Evolutionary conservation across 2,797 vertebrate species (phyloP).

Genomic region (Anableps anableps): DNA sequence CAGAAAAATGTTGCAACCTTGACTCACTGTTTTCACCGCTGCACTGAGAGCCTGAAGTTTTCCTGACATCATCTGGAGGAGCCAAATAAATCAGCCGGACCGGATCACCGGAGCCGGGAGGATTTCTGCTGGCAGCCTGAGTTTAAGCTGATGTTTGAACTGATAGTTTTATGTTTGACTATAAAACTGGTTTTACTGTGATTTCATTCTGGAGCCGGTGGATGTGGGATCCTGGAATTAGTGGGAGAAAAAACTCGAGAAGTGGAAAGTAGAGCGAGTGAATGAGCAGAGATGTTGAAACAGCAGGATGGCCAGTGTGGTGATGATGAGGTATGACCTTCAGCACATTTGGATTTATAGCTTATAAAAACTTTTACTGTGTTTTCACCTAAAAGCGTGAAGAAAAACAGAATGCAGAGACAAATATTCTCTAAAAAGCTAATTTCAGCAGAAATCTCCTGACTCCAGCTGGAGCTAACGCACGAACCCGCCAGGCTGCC

Average conservation of each 20-base stretch:
- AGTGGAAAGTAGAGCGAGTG: neutral
- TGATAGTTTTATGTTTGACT: neutral
- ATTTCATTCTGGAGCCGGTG: neutral
- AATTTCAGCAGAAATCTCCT: no score
- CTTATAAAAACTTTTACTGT: no score
- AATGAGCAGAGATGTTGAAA: neutral
- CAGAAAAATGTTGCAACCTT: neutral
- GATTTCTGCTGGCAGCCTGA: neutral
- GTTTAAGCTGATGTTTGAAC: neutral
- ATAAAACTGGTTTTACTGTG: neutral
- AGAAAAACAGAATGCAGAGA: no score
- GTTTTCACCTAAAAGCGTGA: no score
- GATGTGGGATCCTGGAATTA: no score
- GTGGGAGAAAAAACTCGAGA: no score
- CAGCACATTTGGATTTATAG: no score
- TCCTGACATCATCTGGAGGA: neutral
- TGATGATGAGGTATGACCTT: neutral
- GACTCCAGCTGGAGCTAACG: no score
- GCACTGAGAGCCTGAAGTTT: neutral
- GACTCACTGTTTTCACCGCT: neutral
- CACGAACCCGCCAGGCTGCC: no score
- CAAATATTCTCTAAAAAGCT: no score
- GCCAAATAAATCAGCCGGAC: slow-evolving; percentile 1
- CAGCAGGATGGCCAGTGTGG: neutral
- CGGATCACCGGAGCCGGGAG: neutral